Evolutionary conservation across 2,797 vertebrate genomes (phyloP), one percentile per base, ranked within the genome.

Genomic region (Ctenopoma multispine): DNA sequence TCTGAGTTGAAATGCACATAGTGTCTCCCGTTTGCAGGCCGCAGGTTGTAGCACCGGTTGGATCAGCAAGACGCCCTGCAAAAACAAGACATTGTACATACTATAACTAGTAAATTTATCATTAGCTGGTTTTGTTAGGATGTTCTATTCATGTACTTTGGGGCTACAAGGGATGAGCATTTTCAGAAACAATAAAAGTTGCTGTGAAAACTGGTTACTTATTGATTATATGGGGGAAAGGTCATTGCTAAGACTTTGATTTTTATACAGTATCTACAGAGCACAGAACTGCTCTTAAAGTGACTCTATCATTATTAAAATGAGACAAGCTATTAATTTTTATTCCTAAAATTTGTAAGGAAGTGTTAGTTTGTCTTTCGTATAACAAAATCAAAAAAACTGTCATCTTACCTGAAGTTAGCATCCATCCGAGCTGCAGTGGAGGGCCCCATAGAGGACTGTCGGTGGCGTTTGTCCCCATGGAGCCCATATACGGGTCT

Each of bases 371-470:
- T 18, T 31, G 2, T 10, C 34, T 12, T 12, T 48, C 15, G 43
- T 31, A 18, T 5, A 17, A 13, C 7, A 47, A 1, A 51, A 34
- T 4, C 9, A 9, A 14, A 17, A n/a, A 4, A 8, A 21, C 2
- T 46, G 21, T 13, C 31, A 27, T 7, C 12, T 34, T 94, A 97
- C 96, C 96, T 94, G 97, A 92, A 4, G 0, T 78, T 4, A 88
- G 92, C 71, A 96, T 95, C 97, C 97, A 99, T 24, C 90, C 95
- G 2, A 95, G 83, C 84, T 97, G 95, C 79, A 96, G 1, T 1
- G 96, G 84, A 55, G 97, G 88, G 7, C 96, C 95, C 96, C 96
- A 98, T 1, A 98, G 27, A 6, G 94, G 75, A 79, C 92, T 96
- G 18, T 90, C 91, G 6, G 80, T 89, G 14, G 94, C 81, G 14